phyloP scores from a whole-genome alignment of 2,113 vertebrate species.

The Syngnathus typhle region DNA sequence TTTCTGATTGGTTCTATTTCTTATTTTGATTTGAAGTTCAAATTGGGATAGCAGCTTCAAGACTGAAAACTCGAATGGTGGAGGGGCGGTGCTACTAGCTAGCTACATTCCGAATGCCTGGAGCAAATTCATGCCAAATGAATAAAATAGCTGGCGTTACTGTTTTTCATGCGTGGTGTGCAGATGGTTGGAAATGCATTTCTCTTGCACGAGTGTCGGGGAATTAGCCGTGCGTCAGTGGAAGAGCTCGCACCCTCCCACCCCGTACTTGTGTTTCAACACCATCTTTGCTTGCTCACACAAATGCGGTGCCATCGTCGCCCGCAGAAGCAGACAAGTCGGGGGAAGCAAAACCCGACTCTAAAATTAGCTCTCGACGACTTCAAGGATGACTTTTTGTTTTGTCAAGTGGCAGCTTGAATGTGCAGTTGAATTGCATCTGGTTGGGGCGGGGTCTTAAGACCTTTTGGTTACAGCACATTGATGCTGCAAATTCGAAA shows the following conservation, averaged over 20 bases:
- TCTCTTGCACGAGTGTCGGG: slow-evolving; percentile 37
- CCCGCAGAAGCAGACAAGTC: slow-evolving; percentile 6
- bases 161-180: slow-evolving; percentile 23
- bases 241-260: slow-evolving; percentile 36
- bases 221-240: slow-evolving; percentile 48
- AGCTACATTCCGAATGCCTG: background rate
- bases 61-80: too few species aligned
- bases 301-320: slow-evolving; percentile 26
- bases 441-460: background rate
- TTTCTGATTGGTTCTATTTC: background rate
- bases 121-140: slow-evolving; percentile 6
- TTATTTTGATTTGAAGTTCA: background rate
- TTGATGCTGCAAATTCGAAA: too few species aligned
- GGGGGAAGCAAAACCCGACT: slow-evolving; percentile 2
- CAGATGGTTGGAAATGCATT: slow-evolving; percentile 54
- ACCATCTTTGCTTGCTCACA: slow-evolving; percentile 20
- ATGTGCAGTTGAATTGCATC: background rate
- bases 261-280: slow-evolving; percentile 19
- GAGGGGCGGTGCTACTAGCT: slow-evolving; percentile 3
- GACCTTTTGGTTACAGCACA: too few species aligned
- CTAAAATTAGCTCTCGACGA: slow-evolving; percentile 4
- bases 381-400: background rate
- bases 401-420: background rate
- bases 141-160: slow-evolving; percentile 7
- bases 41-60: too few species aligned